phyloP scores from a whole-genome alignment of 2,888 invertebrate species.

The Ochlodes sylvanus region DNA sequence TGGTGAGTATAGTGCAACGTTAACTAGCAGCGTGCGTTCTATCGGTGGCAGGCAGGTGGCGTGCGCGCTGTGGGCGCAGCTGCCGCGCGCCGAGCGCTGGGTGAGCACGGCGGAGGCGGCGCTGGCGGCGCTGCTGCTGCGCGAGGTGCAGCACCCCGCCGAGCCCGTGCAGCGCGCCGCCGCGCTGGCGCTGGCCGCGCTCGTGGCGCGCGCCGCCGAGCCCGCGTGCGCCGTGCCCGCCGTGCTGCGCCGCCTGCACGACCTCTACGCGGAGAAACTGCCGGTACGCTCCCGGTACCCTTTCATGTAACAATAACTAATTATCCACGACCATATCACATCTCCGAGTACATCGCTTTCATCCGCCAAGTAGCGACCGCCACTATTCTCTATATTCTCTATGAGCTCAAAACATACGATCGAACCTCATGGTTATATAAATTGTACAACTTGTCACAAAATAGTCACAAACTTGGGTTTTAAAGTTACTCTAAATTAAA shows the following conservation, averaged over 20 bases:
- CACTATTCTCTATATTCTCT: too few species aligned
- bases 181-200: constrained; percentile 89
- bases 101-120: constrained; percentile 54
- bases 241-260: constrained; percentile 87
- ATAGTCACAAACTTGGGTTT: too few species aligned
- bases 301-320: too few species aligned
- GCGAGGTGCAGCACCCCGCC: constrained; percentile 92
- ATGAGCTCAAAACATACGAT: too few species aligned
- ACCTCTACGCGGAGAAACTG: constrained; percentile 90
- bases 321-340: too few species aligned
- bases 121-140: constrained; percentile 85
- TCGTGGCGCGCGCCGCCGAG: constrained; percentile 67
- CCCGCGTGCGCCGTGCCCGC: constrained; percentile 54
- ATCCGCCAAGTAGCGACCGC: too few species aligned
- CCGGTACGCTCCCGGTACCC: constrained; percentile 83
- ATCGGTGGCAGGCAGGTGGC: constrained; percentile 67
- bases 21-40: not conserved
- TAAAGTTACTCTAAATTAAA: too few species aligned
- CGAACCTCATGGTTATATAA: too few species aligned
- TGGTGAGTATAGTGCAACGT: too few species aligned
- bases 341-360: too few species aligned
- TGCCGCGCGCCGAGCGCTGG: constrained; percentile 61
- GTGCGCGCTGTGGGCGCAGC: constrained; percentile 64
- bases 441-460: too few species aligned
- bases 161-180: constrained; percentile 93